Evolutionary conservation across 2,888 invertebrate genomes (phyloP).

Genomic region (Himalopsyche tibetana): DNA sequence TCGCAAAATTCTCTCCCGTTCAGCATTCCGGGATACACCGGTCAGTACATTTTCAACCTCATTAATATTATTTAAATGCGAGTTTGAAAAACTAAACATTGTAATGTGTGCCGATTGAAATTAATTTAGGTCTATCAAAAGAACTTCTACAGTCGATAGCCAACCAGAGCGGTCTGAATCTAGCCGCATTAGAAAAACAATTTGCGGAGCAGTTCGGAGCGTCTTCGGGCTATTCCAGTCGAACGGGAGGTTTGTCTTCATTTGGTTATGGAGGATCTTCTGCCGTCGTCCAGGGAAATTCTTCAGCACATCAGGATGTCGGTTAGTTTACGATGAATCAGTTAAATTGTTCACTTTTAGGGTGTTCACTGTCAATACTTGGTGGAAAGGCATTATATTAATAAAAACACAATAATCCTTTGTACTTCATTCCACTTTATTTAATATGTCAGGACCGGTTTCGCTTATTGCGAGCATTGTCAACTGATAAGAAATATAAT

Average conservation of each 20-base stretch:
- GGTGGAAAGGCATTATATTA: no score
- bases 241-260: slow-evolving; percentile 12
- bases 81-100: no score
- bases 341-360: no score
- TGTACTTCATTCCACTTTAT: no score
- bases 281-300: slow-evolving; percentile 66
- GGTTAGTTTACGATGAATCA: slow-evolving; percentile 53
- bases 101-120: background rate
- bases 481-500: no score
- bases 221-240: slow-evolving; percentile 44
- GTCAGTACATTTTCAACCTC: slow-evolving; percentile 47
- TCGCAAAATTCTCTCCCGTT: slow-evolving; percentile 75
- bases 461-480: no score
- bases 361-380: no score
- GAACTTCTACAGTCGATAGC: slow-evolving; percentile 76
- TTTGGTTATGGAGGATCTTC: slow-evolving; percentile 15
- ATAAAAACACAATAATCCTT: no score
- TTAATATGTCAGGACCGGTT: no score
- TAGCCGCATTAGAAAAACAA: slow-evolving; percentile 75
- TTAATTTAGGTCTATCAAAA: slow-evolving; percentile 72
- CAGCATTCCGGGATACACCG: slow-evolving; percentile 74
- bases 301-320: slow-evolving; percentile 55
- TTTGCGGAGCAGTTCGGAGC: slow-evolving; percentile 70
- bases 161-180: slow-evolving; percentile 75
- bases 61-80: background rate